Conservation (phyloP, 2,888 invertebrate genomes). For the Psylliodes chrysocephalus region DNA sequence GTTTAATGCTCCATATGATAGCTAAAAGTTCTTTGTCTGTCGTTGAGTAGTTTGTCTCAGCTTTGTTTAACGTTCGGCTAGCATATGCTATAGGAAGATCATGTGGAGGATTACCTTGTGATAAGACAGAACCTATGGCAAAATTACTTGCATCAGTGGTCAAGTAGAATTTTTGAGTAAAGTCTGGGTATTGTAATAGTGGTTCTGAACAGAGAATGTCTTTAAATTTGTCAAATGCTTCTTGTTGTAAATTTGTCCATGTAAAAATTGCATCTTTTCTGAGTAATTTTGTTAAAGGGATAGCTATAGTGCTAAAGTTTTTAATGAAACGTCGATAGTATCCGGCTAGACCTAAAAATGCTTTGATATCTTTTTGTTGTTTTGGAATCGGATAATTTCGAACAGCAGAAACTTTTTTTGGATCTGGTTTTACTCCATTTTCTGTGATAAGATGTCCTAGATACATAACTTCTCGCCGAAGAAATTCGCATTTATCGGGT, state of each 20-base stretch:
- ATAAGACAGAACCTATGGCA: constrained; percentile 42
- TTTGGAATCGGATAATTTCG: constrained; percentile 33
- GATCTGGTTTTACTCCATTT: constrained; percentile 40
- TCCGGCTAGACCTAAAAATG: constrained; percentile 42
- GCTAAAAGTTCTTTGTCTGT: constrained; percentile 59
- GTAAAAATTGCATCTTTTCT: neutral
- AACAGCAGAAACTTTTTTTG: constrained; percentile 34
- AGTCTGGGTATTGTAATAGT: constrained; percentile 52
- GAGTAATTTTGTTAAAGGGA: neutral
- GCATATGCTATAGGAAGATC: constrained; percentile 58
- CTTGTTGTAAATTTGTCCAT: neutral
- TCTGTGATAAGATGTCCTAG: constrained; percentile 41
- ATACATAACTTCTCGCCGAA: constrained; percentile 39
- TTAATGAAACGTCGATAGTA: no score
- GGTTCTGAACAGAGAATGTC: constrained; percentile 35
- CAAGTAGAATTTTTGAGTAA: constrained; percentile 49
- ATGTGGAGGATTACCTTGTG: constrained; percentile 49
- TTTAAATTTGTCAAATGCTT: neutral
- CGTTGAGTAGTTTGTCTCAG: constrained; percentile 57
- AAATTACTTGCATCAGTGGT: constrained; percentile 57
- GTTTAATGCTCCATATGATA: constrained; percentile 51
- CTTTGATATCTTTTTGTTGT: constrained; percentile 40
- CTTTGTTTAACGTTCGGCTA: constrained; percentile 52
- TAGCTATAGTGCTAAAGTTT: no score
- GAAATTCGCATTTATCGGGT: constrained; percentile 42